Base-by-base conservation (phyloP, 2,888 invertebrate genomes). In the Itoplectis maculator region DNA sequence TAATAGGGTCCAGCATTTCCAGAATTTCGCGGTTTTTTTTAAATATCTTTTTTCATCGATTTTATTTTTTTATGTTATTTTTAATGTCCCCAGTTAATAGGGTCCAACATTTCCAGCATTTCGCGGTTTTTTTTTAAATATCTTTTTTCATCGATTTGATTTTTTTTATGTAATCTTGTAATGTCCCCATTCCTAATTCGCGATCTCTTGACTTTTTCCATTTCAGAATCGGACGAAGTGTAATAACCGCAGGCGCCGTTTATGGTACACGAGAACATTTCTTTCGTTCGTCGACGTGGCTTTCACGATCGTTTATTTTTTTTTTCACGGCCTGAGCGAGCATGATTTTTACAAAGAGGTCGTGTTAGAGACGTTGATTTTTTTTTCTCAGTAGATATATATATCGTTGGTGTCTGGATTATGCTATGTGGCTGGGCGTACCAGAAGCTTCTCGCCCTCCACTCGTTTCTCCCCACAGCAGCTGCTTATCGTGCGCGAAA, bases 221-320 rank as follows among this genome's bases (percentile, higher is more conserved):
- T 82, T 82, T 82, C 82, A 82, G 82, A 82, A 76, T 68, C 72
- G 76, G 80, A 78, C 70, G 69, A 79, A 79, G 74, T 63, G 73
- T 56, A 59, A 61, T 37, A 72, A 2, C 45, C 37, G 42, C 59
- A 68, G 79, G 69, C 75, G 69, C 69, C 59, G n/a, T 68, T 69
- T 20, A 80, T 77, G 77, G 76, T 82, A 80, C 77, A 78, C 45
- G 20, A 78, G 40, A 29, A n/a, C n/a, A n/a, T 11, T 81, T 76
- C 72, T 37, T 79, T 75, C 79, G 54, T 70, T 45, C 18, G 29
- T 69, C 78, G 47, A 73, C 73, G 13, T 68, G 45, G 47, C n/a
- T 63, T 73, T 79, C 37, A 11, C 13, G 40, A 66, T 79, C 7
- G 0, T 35, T 63, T 63, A n/a, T 65, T 15, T 54, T 70, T 3